phyloP scores from a whole-genome alignment of 2,888 invertebrate species.

The Gymnoscelis rufifasciata region DNA sequence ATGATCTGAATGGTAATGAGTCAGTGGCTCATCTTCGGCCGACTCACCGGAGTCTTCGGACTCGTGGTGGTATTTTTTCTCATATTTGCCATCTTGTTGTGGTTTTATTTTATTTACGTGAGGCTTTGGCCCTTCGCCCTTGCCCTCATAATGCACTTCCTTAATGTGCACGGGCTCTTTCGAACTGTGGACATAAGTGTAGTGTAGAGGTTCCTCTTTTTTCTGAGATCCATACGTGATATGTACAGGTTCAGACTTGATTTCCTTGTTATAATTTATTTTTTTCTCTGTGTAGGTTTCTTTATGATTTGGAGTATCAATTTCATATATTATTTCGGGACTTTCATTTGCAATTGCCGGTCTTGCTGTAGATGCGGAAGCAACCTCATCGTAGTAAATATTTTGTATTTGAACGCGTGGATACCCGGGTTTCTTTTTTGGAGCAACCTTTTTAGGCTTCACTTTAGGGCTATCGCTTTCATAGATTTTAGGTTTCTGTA shows the following conservation, averaged over 20 bases:
- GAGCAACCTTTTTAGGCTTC: constrained; percentile 39
- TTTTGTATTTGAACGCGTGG: constrained; percentile 39
- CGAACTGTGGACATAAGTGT: constrained; percentile 46
- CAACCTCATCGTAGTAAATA: constrained; percentile 38
- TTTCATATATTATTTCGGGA: constrained; percentile 61
- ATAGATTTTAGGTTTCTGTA: constrained; percentile 51
- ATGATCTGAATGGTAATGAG: constrained; percentile 22
- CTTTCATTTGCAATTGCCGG: constrained; percentile 46
- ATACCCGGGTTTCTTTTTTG: constrained; percentile 49
- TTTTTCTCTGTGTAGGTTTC: constrained; percentile 63
- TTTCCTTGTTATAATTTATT: constrained; percentile 61
- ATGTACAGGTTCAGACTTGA: constrained; percentile 53
- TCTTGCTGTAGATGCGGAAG: constrained; percentile 34
- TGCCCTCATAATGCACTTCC: constrained; percentile 44
- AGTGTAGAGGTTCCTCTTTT: constrained; percentile 54
- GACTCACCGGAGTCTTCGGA: constrained; percentile 31
- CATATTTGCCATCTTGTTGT: constrained; percentile 35
- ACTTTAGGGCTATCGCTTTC: constrained; percentile 42
- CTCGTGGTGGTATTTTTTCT: constrained; percentile 21
- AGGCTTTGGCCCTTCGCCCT: constrained; percentile 48
- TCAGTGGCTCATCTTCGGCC: constrained; percentile 29
- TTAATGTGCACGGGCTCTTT: constrained; percentile 49
- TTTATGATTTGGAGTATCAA: constrained; percentile 60
- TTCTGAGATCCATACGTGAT: constrained; percentile 53
- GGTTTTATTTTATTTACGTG: constrained; percentile 49